Conservation (phyloP, 30 jellyfish, hydroid and myxozoan genomes). For the Hydra vulgaris region DNA sequence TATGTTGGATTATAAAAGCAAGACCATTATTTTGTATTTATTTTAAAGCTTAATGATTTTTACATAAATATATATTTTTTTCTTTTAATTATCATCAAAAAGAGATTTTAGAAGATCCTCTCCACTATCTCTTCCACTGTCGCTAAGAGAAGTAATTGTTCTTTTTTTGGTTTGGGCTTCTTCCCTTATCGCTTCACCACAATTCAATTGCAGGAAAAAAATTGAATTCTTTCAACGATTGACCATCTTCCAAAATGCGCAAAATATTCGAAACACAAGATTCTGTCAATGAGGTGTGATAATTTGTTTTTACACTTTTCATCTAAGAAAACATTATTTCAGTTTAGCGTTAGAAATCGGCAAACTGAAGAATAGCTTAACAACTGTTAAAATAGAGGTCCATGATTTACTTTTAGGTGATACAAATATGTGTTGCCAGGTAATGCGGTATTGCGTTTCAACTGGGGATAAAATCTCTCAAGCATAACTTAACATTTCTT, state of each 20-base stretch:
- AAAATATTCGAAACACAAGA: not conserved
- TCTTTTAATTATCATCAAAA: too few relatives aligned
- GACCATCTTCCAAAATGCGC: slow-evolving; percentile 29
- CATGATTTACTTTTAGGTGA: not conserved
- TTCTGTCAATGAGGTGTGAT: slow-evolving; percentile 3
- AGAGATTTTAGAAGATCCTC: not conserved
- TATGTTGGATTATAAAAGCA: too few relatives aligned
- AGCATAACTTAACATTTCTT: not conserved
- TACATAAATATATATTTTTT: too few relatives aligned
- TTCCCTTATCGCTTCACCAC: not conserved
- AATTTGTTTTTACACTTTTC: not conserved
- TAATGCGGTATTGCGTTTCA: too few relatives aligned
- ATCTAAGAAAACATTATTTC: slow-evolving; percentile 10
- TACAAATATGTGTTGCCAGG: not conserved
- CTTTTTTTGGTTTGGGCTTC: slow-evolving; percentile 2
- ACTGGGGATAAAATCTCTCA: too few relatives aligned
- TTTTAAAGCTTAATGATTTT: too few relatives aligned
- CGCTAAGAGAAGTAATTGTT: not conserved
- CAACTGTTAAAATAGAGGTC: not conserved
- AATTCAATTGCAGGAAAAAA: not conserved
- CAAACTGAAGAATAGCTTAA: slow-evolving; percentile 10
- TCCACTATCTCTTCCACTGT: not conserved
- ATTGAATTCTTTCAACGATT: not conserved
- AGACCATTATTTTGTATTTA: too few relatives aligned
- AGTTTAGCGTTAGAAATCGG: slow-evolving; percentile 22